Percentiles rank a stretch among this genome's conserved stretches.
Evolutionary conservation across 2,113 vertebrate species (phyloP).

Genomic region (Ursus arctos): DNA sequence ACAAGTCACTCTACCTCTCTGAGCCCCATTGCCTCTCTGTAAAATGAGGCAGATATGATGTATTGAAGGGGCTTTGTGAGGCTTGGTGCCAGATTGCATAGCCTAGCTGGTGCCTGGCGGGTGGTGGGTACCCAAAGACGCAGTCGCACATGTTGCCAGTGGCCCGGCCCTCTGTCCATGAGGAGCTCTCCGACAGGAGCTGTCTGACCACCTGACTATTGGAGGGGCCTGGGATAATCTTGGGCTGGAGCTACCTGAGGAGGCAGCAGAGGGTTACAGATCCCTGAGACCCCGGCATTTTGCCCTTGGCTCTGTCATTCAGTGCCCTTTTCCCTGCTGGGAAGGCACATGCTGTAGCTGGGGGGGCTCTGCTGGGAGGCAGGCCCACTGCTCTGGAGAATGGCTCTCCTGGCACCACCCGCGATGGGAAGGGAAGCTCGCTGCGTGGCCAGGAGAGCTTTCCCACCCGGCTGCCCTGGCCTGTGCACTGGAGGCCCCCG

Average conservation of each 20-base stretch:
- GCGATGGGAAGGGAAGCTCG: accelerated
- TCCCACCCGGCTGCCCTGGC: not conserved
- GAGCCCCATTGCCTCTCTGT: not conserved
- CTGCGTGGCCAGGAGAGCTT: accelerated
- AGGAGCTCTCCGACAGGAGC: not conserved
- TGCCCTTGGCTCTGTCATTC: not conserved
- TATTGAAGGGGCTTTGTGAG: not conserved
- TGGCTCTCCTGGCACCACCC: not conserved
- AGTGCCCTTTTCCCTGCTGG: conserved; percentile 2
- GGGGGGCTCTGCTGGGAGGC: not conserved
- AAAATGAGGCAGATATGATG: not conserved
- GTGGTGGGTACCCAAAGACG: not conserved
- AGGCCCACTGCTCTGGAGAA: not conserved
- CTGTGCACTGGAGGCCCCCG: not conserved
- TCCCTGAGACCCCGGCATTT: conserved; percentile 20
- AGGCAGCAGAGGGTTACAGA: not conserved
- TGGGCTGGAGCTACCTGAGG: not conserved
- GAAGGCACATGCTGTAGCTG: not conserved
- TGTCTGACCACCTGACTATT: accelerated
- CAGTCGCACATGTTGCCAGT: not conserved
- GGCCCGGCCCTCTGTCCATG: not conserved
- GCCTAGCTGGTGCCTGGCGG: not conserved
- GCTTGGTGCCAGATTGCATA: not conserved
- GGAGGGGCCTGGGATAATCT: not conserved
- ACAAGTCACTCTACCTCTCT: not conserved